Conservation (phyloP, 2,113 vertebrate genomes). For the Proterorhinus semilunaris region DNA sequence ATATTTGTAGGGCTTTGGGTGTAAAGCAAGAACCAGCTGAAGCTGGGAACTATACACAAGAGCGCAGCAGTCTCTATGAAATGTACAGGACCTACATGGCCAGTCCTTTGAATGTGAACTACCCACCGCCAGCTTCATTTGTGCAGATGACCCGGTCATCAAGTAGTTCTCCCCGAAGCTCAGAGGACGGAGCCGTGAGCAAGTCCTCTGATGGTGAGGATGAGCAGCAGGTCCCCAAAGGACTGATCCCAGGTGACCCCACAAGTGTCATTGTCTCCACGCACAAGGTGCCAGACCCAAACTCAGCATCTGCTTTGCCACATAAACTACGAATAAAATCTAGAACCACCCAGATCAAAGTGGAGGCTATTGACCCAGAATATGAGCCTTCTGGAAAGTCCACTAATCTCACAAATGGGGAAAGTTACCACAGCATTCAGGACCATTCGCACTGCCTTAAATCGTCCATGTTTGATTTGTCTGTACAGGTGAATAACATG, state of each 20-base stretch:
- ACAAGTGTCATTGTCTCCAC: constrained; percentile 80
- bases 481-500: constrained; percentile 86
- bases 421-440: constrained; percentile 74
- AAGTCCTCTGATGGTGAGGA: constrained; percentile 94
- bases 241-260: constrained; percentile 80
- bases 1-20: constrained; percentile 73
- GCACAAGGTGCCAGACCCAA: constrained; percentile 87
- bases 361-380: constrained; percentile 86
- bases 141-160: constrained; percentile 84
- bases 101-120: constrained; percentile 73
- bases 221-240: constrained; percentile 95
- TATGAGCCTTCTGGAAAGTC: constrained; percentile 83
- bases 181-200: constrained; percentile 84
- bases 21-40: constrained; percentile 89
- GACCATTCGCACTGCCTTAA: constrained; percentile 71
- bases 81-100: constrained; percentile 82
- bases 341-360: constrained; percentile 90
- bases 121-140: constrained; percentile 83
- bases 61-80: constrained; percentile 79
- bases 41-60: constrained; percentile 72
- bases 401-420: constrained; percentile 75
- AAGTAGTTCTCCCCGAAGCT: constrained; percentile 89
- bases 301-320: constrained; percentile 84
- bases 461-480: constrained; percentile 83
- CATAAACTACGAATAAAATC: constrained; percentile 95